Evolutionary conservation across 2,888 invertebrate species (phyloP).

Genomic region (Syrista parreyssii): DNA sequence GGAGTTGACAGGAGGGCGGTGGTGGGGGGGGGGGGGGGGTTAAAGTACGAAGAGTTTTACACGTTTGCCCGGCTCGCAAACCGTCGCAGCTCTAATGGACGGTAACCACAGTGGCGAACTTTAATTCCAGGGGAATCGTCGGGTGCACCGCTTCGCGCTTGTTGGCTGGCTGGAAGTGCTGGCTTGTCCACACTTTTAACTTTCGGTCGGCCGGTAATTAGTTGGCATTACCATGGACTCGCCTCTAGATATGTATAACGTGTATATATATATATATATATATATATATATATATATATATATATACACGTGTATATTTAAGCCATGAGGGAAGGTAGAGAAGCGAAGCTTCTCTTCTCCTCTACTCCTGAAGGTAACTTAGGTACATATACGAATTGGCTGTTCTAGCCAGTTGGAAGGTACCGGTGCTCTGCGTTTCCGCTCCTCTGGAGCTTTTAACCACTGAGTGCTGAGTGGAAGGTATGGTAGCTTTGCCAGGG

Average conservation of each 20-base stretch:
- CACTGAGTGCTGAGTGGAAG: conserved; percentile 41
- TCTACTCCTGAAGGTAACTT: not conserved
- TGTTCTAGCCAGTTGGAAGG: not conserved
- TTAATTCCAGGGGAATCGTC: conserved; percentile 26
- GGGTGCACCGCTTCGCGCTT: conserved; percentile 15
- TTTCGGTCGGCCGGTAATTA: conserved; percentile 56
- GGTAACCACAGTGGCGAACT: conserved; percentile 34
- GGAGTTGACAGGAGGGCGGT: not conserved
- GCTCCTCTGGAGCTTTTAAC: conserved; percentile 48
- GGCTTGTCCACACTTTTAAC: conserved; percentile 57
- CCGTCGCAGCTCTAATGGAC: conserved; percentile 29
- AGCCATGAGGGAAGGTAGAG: not conserved
- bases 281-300: not conserved
- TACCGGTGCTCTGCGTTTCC: not conserved
- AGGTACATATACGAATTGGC: not conserved
- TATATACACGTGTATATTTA: not conserved
- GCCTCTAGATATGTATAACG: conserved; percentile 13
- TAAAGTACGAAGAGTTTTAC: not conserved
- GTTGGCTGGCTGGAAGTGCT: conserved; percentile 19
- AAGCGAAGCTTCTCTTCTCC: not conserved
- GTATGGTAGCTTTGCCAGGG: conserved; percentile 41
- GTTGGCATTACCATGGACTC: conserved; percentile 55
- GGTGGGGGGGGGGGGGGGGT: no score
- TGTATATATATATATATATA: no score
- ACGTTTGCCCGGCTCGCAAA: conserved; percentile 1